These are phyloP conservation scores for Karalla daura DNA, from an alignment of 2,797 vertebrate species.

Conservation along the genomic window DNA sequence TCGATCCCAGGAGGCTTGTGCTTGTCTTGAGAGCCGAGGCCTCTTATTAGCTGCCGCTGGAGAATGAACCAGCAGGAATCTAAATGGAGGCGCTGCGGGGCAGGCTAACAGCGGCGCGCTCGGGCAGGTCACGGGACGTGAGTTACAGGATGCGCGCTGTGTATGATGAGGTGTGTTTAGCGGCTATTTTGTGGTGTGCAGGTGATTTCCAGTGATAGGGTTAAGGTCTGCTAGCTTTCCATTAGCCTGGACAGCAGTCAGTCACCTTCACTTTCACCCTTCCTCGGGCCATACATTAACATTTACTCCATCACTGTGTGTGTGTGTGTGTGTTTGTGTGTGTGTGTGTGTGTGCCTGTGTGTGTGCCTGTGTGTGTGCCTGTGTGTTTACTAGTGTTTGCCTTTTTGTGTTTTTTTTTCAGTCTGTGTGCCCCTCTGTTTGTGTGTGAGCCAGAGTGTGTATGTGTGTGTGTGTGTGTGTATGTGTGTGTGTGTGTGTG, in stretches of 20 bases:
- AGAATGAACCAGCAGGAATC: constrained; percentile 28
- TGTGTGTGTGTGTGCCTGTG: constrained; percentile 30
- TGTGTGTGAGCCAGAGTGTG: constrained; percentile 31
- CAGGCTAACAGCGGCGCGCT: not conserved
- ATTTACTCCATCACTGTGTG: constrained; percentile 48
- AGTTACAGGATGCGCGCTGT: constrained; percentile 27
- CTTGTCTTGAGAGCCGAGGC: not conserved
- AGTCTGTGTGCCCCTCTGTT: constrained; percentile 14
- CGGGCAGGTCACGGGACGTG: constrained; percentile 27
- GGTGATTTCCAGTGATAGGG: constrained; percentile 67
- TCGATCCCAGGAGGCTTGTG: too few species aligned
- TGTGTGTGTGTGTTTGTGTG: constrained; percentile 27
- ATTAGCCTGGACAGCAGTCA: constrained; percentile 74
- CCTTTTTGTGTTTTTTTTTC: too few species aligned
- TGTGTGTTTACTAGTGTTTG: too few species aligned
- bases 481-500: constrained; percentile 10
- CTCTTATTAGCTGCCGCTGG: constrained; percentile 1
- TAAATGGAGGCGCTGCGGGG: constrained; percentile 16
- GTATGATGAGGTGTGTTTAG: constrained; percentile 47
- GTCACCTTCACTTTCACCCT: constrained; percentile 78
- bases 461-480: constrained; percentile 28
- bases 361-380: constrained; percentile 28
- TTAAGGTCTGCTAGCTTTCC: constrained; percentile 72
- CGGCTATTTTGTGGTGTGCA: constrained; percentile 51
- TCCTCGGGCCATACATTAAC: constrained; percentile 75